Evolutionary conservation across 2,888 invertebrate genomes (phyloP).

Genomic region (Thymelicus acteon): DNA sequence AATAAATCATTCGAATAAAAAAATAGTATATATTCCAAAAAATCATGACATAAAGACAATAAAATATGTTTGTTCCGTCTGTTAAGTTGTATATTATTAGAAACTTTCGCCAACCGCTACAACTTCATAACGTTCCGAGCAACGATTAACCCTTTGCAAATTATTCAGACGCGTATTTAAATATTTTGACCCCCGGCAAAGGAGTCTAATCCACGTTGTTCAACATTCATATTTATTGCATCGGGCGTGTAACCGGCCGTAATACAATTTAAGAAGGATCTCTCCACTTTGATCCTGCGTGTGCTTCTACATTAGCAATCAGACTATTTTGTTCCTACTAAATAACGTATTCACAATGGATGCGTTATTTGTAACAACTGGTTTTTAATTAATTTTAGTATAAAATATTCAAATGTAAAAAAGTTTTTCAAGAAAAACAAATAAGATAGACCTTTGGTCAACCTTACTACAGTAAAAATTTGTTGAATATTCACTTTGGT

Average conservation of each 20-base stretch:
- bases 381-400: no score
- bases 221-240: constrained; percentile 84
- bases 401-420: no score
- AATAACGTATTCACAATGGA: no score
- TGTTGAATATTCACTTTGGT: no score
- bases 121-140: constrained; percentile 60
- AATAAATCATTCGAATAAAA: no score
- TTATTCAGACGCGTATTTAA: constrained; percentile 79
- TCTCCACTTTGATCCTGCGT: constrained; percentile 4
- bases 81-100: constrained; percentile 37
- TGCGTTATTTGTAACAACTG: no score
- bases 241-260: constrained; percentile 81
- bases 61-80: background rate
- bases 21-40: background rate
- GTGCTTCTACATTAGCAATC: background rate
- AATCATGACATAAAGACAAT: background rate
- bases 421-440: no score
- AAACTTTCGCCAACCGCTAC: constrained; percentile 43
- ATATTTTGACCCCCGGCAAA: constrained; percentile 83
- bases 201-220: constrained; percentile 79
- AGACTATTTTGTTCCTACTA: no score
- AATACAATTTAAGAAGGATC: constrained; percentile 61
- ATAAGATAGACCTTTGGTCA: no score
- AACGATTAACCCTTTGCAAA: constrained; percentile 81
- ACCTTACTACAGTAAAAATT: no score